Evolutionary conservation across 2,888 invertebrate species (phyloP).

Genomic region (Tetheella fluctuosa): DNA sequence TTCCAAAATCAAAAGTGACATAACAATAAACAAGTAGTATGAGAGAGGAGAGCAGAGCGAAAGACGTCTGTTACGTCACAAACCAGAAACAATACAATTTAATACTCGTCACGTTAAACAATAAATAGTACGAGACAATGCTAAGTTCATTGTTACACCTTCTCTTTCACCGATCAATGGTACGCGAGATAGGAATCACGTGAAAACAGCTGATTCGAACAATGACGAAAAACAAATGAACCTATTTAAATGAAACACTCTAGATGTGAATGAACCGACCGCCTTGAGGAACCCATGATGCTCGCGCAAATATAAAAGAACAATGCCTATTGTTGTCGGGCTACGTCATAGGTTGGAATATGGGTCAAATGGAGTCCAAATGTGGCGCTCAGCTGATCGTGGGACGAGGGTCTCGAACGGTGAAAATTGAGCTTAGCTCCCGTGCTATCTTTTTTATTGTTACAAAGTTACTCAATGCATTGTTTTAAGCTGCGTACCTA

Average conservation of each 20-base stretch:
- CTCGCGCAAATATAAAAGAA: constrained; percentile 81
- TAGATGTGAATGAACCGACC: constrained; percentile 80
- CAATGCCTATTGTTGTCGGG: constrained; percentile 81
- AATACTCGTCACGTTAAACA: constrained; percentile 56
- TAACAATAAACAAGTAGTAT: constrained; percentile 28
- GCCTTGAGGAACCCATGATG: constrained; percentile 79
- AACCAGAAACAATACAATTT: constrained; percentile 64
- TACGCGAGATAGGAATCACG: constrained; percentile 66
- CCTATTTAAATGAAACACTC: constrained; percentile 65
- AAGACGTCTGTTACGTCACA: constrained; percentile 53
- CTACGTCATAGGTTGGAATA: constrained; percentile 80
- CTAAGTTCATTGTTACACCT: constrained; percentile 69
- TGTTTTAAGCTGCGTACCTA: background rate
- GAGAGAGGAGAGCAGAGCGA: constrained; percentile 34
- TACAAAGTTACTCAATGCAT: constrained; percentile 18
- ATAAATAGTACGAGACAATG: constrained; percentile 58
- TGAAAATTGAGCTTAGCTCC: constrained; percentile 28
- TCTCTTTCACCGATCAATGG: constrained; percentile 72
- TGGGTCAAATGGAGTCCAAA: constrained; percentile 79
- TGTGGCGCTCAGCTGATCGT: constrained; percentile 78
- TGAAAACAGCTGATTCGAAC: constrained; percentile 78
- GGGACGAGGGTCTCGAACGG: constrained; percentile 57
- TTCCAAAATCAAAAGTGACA: constrained; percentile 4
- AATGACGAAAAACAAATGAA: constrained; percentile 80
- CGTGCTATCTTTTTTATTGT: constrained; percentile 24